A percentile compares a stretch with the other conserved stretches of the same genome.
Conservation (phyloP, 1,140 invertebrate genomes). For the Brachionus asplanchnoidis region DNA sequence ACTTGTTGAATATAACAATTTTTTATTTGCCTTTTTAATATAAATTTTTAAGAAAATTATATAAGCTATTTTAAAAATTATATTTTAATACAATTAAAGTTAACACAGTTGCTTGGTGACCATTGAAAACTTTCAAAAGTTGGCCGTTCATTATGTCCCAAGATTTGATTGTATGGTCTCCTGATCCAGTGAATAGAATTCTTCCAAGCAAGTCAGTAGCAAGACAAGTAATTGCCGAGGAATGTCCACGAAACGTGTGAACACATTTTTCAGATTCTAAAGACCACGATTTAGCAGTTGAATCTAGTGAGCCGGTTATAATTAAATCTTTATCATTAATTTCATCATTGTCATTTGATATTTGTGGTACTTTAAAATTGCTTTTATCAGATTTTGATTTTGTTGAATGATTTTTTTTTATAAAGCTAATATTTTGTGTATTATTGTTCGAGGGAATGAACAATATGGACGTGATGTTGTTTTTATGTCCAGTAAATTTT, state of each 20-base stretch:
- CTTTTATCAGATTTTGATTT: background rate
- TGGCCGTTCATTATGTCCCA: constrained; percentile 59
- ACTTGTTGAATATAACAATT: constrained; percentile 61
- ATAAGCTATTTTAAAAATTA: background rate
- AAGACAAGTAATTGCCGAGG: constrained; percentile 59
- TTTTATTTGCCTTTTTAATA: constrained; percentile 52
- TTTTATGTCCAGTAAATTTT: constrained; percentile 59
- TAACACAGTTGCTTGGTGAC: constrained; percentile 59
- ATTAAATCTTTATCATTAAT: constrained; percentile 54
- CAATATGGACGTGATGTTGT: constrained; percentile 60
- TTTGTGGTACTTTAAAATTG: background rate
- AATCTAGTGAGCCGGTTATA: constrained; percentile 60
- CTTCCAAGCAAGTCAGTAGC: constrained; percentile 54
- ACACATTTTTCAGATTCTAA: constrained; percentile 57
- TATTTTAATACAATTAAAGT: constrained; percentile 50
- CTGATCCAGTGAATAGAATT: constrained; percentile 59
- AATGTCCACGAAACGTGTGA: constrained; percentile 58
- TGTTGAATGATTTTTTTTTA: background rate
- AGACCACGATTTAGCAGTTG: constrained; percentile 59
- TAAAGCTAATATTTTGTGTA: background rate
- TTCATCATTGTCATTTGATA: constrained; percentile 4
- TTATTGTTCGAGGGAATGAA: constrained; percentile 57
- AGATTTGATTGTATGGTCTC: constrained; percentile 57
- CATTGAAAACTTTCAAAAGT: constrained; percentile 55
- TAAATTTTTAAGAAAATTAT: background rate